Evolutionary conservation across 2,888 invertebrate species (phyloP), one percentile per base, ranked within the genome.

Genomic region (Cabera pusaria): DNA sequence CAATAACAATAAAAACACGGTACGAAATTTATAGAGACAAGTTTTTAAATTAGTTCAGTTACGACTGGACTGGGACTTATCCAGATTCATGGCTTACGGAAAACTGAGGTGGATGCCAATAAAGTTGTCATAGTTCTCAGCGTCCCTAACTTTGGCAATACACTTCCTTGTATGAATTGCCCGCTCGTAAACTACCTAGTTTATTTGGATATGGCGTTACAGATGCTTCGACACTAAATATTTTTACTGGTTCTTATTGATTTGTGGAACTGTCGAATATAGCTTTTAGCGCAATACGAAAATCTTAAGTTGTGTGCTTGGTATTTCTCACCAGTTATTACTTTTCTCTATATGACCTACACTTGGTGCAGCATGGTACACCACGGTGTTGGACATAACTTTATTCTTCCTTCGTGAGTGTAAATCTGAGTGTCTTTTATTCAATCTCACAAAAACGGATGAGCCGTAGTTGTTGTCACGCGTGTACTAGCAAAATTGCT

Each of bases 91-190:
- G 23, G 48, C 41, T 44, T 38, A 31, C 27, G 40, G 41, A 48
- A 50, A 50, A 45, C 34, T 49, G 42, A 43, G 38, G 35, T 40
- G 26, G 38, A 34, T 35, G 47, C 52, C 50, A 48, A 48, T 53
- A 53, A 53, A 50, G 41, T 48, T 42, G 48, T 39, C 47, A 48
- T 53, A 48, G 48, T 42, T 35, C 26, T 38, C 34, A 11, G 31
- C 38, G 39, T 47, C 47, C 22, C 41, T 19, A 50, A 53, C 42
- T 50, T 48, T 44, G 18, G 48, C 47, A 53, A 49, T 49, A 49
- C 52, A 49, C 42, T 42, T 46, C 46, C 41, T 47, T 35, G 34
- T 35, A 29, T 34, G 44, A 39, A 46, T 44, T 32, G 31, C 25
- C 12, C 38, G 41, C 42, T 42, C 44, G 40, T 42, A 43, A 50